These are phyloP conservation scores for Poeciliopsis presidionis DNA, from an alignment of 2,797 vertebrate genomes.

Conservation along the genomic window DNA sequence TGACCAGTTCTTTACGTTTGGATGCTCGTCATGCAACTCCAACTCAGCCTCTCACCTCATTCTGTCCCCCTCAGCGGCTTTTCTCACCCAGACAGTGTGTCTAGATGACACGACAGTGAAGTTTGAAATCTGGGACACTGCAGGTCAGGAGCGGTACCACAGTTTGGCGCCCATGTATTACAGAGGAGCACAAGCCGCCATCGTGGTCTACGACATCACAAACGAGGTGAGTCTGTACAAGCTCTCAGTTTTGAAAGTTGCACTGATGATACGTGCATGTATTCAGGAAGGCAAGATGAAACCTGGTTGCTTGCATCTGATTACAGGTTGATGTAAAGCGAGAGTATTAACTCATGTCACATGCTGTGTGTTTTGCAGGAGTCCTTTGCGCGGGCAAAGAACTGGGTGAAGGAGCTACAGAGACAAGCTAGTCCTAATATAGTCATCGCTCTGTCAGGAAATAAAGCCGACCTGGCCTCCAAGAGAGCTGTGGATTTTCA, in stretches of 20 bases:
- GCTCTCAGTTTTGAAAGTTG: not conserved
- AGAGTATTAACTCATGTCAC: conserved; percentile 21
- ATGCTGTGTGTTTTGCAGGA: conserved; percentile 81
- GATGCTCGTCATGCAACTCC: conserved; percentile 7
- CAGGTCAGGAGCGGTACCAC: conserved; percentile 97
- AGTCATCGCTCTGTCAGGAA: conserved; percentile 98
- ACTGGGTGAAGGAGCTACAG: conserved; percentile 99
- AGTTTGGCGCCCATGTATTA: conserved; percentile 99
- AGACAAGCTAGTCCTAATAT: conserved; percentile 99
- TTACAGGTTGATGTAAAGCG: not conserved
- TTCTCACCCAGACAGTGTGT: conserved; percentile 98
- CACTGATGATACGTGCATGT: not conserved
- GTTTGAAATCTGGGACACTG: conserved; percentile 99
- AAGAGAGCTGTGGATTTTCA: conserved; percentile 98
- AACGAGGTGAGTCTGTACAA: conserved; percentile 84
- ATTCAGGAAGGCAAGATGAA: not conserved
- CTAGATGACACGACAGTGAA: conserved; percentile 99
- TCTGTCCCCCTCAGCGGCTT: conserved; percentile 85
- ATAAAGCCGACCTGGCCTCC: conserved; percentile 97
- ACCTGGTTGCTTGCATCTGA: not conserved
- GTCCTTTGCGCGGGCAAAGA: conserved; percentile 97
- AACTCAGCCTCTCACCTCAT: conserved; percentile 15
- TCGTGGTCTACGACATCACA: conserved; percentile 98
- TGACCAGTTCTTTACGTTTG: not conserved
- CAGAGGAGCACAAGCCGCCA: conserved; percentile 97